Conservation (phyloP, 2,888 invertebrate genomes). For the Poecilus cupreus region DNA sequence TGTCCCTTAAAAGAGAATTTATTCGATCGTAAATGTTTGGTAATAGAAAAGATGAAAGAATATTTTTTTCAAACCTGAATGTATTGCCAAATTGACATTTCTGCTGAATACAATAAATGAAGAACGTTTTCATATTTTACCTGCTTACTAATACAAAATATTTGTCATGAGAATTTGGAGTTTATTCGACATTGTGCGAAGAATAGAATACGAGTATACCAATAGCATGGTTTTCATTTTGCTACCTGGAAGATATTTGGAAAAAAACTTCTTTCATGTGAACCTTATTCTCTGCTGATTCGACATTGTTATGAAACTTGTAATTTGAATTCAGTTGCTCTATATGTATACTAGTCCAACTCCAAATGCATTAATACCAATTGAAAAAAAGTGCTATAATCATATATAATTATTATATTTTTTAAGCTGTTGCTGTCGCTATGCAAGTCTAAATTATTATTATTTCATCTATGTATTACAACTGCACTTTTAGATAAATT, state of each 20-base stretch:
- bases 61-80: not conserved
- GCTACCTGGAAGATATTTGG: not conserved
- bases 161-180: not conserved
- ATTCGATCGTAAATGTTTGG: conserved; percentile 27
- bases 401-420: too few relatives aligned
- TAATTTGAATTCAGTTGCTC: too few relatives aligned
- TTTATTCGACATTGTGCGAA: not conserved
- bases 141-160: not conserved
- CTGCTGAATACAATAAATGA: not conserved
- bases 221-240: not conserved
- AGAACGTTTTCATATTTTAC: not conserved
- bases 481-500: too few relatives aligned
- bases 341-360: too few relatives aligned
- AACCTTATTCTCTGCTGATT: too few relatives aligned
- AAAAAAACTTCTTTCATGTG: too few relatives aligned
- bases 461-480: too few relatives aligned
- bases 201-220: not conserved
- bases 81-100: conserved; percentile 5
- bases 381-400: too few relatives aligned
- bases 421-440: too few relatives aligned
- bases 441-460: too few relatives aligned
- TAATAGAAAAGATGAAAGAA: conserved; percentile 30
- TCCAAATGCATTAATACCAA: too few relatives aligned
- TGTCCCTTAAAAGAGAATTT: conserved; percentile 19
- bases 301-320: too few relatives aligned